phyloP scores from a whole-genome alignment of 2,888 invertebrate species.

The Melangyna quadrimaculata region DNA sequence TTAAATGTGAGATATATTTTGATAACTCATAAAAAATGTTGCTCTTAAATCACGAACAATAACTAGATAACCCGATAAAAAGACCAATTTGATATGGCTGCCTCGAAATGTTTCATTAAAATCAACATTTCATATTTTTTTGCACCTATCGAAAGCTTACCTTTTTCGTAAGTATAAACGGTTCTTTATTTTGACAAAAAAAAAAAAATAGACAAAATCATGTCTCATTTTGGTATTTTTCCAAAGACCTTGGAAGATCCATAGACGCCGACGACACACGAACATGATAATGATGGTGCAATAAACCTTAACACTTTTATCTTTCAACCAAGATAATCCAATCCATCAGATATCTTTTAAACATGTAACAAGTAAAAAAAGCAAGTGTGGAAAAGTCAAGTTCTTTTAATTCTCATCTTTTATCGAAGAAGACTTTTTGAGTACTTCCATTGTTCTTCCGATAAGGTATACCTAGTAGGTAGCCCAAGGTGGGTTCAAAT shows the following conservation, averaged over 20 bases:
- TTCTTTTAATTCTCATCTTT: slow-evolving; percentile 8
- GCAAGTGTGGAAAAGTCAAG: slow-evolving; percentile 46
- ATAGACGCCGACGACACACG: neutral
- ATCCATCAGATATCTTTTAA: slow-evolving; percentile 10
- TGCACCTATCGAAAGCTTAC: neutral
- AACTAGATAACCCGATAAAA: too few relatives aligned
- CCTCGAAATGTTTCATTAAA: too few relatives aligned
- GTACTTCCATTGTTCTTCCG: slow-evolving; percentile 9
- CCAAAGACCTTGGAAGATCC: slow-evolving; percentile 36
- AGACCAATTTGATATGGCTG: too few relatives aligned
- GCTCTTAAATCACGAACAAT: too few relatives aligned
- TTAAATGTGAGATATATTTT: too few relatives aligned
- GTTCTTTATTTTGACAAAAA: neutral
- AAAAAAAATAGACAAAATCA: neutral
- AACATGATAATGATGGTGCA: slow-evolving; percentile 31
- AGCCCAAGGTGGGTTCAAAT: slow-evolving; percentile 46
- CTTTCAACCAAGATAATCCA: neutral
- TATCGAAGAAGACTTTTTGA: neutral
- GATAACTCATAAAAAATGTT: too few relatives aligned
- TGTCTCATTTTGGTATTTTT: neutral
- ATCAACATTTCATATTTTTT: neutral
- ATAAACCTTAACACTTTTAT: slow-evolving; percentile 17
- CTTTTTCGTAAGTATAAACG: neutral
- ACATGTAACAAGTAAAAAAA: neutral
- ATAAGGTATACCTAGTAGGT: too few relatives aligned